A percentile compares a stretch with the other conserved stretches of the same genome.
phyloP scores from a whole-genome alignment of 2,113 vertebrate genomes.

The Scomber scombrus region DNA sequence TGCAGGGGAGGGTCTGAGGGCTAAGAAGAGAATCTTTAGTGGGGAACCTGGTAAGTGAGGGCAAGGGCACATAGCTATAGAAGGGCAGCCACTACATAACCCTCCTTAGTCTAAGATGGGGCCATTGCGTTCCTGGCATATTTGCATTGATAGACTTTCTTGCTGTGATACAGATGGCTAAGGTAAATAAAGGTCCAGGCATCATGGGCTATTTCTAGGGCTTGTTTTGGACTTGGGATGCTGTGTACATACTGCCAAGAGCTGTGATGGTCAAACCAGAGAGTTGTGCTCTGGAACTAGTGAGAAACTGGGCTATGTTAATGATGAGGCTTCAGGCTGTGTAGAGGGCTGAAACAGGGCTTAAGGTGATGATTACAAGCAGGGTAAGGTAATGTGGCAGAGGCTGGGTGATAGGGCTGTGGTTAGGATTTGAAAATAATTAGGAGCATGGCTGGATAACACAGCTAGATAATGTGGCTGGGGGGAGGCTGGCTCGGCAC shows the following conservation, averaged over 20 bases:
- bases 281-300: conserved; percentile 42
- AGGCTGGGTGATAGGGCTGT: conserved; percentile 73
- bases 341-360: conserved; percentile 55
- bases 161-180: conserved; percentile 67
- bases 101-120: background rate
- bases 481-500: conserved; percentile 66
- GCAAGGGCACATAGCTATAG: conserved; percentile 29
- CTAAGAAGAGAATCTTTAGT: background rate
- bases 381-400: conserved; percentile 72
- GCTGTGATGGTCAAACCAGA: conserved; percentile 69
- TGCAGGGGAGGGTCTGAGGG: background rate
- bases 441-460: conserved; percentile 77
- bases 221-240: conserved; percentile 42
- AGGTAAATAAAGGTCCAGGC: conserved; percentile 67
- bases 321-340: conserved; percentile 75
- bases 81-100: conserved; percentile 18
- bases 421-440: conserved; percentile 80
- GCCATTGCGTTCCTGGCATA: conserved; percentile 21
- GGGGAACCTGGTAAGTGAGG: conserved; percentile 3
- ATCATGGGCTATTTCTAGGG: conserved; percentile 55
- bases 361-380: conserved; percentile 76
- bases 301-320: conserved; percentile 68
- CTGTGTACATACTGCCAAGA: conserved; percentile 61
- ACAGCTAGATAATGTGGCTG: conserved; percentile 76
- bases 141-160: conserved; percentile 56